These are phyloP conservation scores for Diadema setosum DNA, from an alignment of 35 echinoderm and acorn worm genomes.

Conservation along the genomic window DNA sequence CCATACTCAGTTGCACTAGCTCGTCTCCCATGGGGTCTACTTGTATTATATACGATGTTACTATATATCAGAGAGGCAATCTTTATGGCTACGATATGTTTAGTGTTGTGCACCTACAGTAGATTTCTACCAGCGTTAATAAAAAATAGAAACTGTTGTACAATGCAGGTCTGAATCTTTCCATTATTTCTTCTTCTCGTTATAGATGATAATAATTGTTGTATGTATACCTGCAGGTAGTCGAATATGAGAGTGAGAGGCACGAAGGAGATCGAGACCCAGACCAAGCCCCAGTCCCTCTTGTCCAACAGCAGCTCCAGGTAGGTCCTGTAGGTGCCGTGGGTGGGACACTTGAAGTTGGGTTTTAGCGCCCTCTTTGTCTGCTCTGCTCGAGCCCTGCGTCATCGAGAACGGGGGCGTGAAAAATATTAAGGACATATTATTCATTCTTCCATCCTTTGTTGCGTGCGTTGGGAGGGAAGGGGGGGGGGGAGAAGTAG, in stretches of 20 bases:
- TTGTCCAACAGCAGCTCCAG: conserved; percentile 67
- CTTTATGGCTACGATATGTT: too few relatives aligned
- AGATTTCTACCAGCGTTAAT: too few relatives aligned
- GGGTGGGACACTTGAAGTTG: conserved; percentile 65
- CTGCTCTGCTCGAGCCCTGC: conserved; percentile 48
- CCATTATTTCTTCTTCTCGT: too few relatives aligned
- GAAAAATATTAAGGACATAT: neutral
- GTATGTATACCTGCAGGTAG: conserved; percentile 48
- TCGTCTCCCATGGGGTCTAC: too few relatives aligned
- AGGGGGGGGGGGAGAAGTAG: neutral
- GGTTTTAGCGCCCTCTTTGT: conserved; percentile 83
- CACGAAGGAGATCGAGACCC: conserved; percentile 70
- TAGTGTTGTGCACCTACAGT: too few relatives aligned
- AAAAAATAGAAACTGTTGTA: too few relatives aligned
- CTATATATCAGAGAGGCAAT: too few relatives aligned
- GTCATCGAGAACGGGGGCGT: neutral
- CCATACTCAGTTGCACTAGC: too few relatives aligned
- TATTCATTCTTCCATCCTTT: neutral
- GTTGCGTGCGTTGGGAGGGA: neutral
- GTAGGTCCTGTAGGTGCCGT: conserved; percentile 81
- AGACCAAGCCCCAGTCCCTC: conserved; percentile 79
- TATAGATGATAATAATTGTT: neutral
- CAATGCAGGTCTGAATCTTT: too few relatives aligned
- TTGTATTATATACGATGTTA: too few relatives aligned
- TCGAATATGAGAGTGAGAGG: conserved; percentile 80